Evolutionary conservation across 2,113 vertebrate species (phyloP).

Genomic region (Gavialis gangeticus): DNA sequence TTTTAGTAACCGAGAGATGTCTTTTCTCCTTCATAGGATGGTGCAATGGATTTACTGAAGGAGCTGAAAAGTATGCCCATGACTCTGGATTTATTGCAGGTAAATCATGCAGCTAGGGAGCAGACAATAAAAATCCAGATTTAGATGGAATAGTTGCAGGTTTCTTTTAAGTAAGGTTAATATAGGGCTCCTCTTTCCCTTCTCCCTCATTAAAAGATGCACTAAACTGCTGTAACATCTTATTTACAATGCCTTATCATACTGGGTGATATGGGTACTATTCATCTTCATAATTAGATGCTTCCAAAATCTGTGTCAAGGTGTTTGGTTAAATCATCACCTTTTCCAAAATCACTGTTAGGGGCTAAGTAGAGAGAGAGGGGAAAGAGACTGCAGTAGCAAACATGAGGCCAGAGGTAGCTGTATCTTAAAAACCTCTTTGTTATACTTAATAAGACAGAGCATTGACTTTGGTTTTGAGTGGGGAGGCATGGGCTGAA

Average conservation of each 20-base stretch:
- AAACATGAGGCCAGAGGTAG: neutral
- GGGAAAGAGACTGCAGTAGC: neutral
- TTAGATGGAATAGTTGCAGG: neutral
- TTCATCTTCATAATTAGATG: neutral
- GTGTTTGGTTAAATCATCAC: neutral
- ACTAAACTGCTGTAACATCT: neutral
- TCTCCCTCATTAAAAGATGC: neutral
- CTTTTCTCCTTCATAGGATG: slow-evolving; percentile 82
- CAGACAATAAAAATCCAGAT: neutral
- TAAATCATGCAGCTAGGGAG: slow-evolving; percentile 52
- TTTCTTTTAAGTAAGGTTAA: neutral
- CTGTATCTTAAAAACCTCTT: neutral
- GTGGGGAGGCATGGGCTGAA: neutral
- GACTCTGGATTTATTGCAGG: slow-evolving; percentile 94
- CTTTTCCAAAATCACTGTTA: neutral
- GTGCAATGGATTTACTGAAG: slow-evolving; percentile 91
- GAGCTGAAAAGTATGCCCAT: slow-evolving; percentile 92
- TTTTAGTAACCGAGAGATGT: neutral
- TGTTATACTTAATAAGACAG: neutral
- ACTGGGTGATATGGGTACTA: neutral
- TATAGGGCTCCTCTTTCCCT: neutral
- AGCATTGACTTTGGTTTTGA: neutral
- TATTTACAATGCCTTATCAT: neutral
- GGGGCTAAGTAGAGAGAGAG: neutral
- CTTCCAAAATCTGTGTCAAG: neutral